phyloP scores from a whole-genome alignment of 2,113 vertebrate genomes.

The Nerophis lumbriciformis region DNA sequence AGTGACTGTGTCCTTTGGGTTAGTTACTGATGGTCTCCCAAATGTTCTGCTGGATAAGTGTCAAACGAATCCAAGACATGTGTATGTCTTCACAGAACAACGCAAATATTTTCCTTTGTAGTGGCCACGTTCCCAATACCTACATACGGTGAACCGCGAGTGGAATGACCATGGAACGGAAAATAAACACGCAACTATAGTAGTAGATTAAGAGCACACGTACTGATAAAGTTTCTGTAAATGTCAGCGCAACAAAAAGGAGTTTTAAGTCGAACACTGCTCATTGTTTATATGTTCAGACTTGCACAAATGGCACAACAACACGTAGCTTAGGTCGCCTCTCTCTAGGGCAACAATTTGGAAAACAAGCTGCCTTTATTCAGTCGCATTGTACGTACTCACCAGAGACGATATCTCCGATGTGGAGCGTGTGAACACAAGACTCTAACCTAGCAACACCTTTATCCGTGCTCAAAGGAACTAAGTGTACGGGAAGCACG shows the following conservation, averaged over 20 bases:
- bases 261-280: neutral
- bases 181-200: neutral
- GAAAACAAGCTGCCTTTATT: slow-evolving; percentile 11
- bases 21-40: neutral
- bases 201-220: neutral
- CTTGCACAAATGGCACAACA: neutral
- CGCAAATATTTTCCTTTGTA: too few relatives aligned
- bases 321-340: slow-evolving; percentile 1
- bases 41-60: neutral
- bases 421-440: slow-evolving; percentile 52
- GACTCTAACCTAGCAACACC: slow-evolving; percentile 45
- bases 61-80: neutral
- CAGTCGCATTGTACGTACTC: slow-evolving; percentile 41
- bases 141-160: neutral
- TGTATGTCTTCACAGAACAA: neutral
- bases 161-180: neutral
- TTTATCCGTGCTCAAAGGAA: too few relatives aligned
- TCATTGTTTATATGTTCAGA: slow-evolving; percentile 3
- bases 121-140: too few relatives aligned
- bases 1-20: too few relatives aligned
- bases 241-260: neutral
- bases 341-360: slow-evolving; percentile 5
- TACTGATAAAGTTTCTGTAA: neutral
- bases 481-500: too few relatives aligned
- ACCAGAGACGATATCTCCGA: slow-evolving; percentile 53